These are phyloP conservation scores for Hyposoter didymator DNA, from an alignment of 2,888 invertebrate species.

Conservation along the genomic window DNA sequence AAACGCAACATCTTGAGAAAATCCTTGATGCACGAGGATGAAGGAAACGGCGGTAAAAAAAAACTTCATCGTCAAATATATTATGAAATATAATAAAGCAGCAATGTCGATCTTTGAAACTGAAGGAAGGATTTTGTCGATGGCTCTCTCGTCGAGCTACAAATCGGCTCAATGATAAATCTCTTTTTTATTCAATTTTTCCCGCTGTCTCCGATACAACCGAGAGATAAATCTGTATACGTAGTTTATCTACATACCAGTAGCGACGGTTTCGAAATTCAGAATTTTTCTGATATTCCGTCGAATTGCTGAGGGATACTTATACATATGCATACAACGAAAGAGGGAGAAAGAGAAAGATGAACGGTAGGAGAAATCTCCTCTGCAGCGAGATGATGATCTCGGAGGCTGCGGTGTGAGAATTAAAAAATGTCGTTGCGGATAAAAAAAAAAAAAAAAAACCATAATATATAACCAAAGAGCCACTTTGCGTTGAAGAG, in stretches of 20 bases:
- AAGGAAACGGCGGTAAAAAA: constrained; percentile 34
- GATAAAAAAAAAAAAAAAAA: constrained; percentile 17
- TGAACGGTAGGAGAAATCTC: neutral
- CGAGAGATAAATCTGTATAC: neutral
- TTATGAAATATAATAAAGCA: neutral
- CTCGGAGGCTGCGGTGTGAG: neutral
- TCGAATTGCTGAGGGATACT: constrained; percentile 1
- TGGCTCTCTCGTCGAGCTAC: neutral
- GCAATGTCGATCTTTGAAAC: neutral
- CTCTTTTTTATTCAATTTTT: neutral
- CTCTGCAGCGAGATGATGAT: neutral
- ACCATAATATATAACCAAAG: neutral
- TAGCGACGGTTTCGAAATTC: constrained; percentile 1
- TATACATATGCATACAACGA: neutral
- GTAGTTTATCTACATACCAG: neutral
- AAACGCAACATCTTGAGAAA: constrained; percentile 76
- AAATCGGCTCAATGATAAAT: neutral
- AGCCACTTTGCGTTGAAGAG: neutral
- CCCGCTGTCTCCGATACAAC: neutral
- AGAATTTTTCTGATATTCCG: constrained; percentile 28
- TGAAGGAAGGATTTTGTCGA: neutral
- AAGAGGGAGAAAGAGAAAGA: constrained; percentile 12
- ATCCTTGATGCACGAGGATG: constrained; percentile 42
- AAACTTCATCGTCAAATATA: neutral
- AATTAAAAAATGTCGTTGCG: constrained; percentile 32